Evolutionary conservation across 2,113 vertebrate species (phyloP).

Genomic region (Oreochromis niloticus): DNA sequence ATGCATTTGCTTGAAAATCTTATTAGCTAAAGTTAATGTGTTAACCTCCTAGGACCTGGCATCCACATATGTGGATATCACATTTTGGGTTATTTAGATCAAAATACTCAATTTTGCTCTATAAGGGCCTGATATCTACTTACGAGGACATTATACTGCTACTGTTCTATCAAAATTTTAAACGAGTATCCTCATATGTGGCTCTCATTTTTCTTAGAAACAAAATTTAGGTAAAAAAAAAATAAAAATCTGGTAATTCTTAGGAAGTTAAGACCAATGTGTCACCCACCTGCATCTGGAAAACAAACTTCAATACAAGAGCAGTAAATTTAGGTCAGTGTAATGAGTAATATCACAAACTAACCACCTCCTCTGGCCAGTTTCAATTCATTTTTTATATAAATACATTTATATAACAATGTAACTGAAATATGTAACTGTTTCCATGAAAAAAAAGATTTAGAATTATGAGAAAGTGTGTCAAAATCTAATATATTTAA

Average conservation of each 20-base stretch:
- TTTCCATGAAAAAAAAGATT: neutral
- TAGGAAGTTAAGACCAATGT: neutral
- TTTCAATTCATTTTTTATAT: neutral
- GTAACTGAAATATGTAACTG: neutral
- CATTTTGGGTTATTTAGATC: too few species aligned
- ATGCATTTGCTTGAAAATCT: neutral
- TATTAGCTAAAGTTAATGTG: neutral
- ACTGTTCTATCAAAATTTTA: too few species aligned
- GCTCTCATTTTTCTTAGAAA: too few species aligned
- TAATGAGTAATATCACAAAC: neutral
- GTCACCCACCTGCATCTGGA: neutral
- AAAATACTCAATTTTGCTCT: too few species aligned
- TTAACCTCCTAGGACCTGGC: neutral
- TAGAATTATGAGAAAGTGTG: neutral
- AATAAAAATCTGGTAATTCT: too few species aligned
- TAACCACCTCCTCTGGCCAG: neutral
- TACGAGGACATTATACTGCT: too few species aligned
- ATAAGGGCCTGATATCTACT: too few species aligned
- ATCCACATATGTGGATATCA: too few species aligned
- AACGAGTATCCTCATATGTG: too few species aligned
- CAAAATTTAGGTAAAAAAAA: too few species aligned
- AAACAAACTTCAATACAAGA: neutral
- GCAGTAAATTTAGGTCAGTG: neutral
- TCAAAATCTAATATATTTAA: neutral
- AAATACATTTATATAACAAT: neutral